Evolutionary conservation across 2,888 invertebrate species (phyloP).

Genomic region (Notocelia uddmanniana): DNA sequence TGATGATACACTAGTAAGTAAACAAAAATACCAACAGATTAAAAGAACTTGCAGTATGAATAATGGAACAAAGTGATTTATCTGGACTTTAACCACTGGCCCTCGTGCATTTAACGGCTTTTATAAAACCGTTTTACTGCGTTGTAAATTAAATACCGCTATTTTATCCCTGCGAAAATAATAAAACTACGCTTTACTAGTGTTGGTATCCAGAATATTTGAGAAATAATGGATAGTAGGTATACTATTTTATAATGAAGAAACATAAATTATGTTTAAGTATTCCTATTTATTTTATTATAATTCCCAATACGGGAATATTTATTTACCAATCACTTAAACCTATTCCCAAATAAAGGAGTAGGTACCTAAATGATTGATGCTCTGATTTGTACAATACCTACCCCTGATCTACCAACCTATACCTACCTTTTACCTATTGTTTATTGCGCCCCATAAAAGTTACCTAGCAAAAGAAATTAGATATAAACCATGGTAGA

Average conservation of each 20-base stretch:
- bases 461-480: too few relatives aligned
- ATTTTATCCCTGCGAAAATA: slow-evolving; percentile 5
- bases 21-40: background rate
- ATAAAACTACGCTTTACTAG: slow-evolving; percentile 5
- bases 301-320: too few relatives aligned
- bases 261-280: background rate
- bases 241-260: too few relatives aligned
- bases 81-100: slow-evolving; percentile 27
- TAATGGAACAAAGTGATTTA: slow-evolving; percentile 34
- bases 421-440: too few relatives aligned
- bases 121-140: slow-evolving; percentile 35
- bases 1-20: too few relatives aligned
- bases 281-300: background rate
- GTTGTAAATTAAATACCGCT: slow-evolving; percentile 25
- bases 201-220: background rate
- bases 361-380: too few relatives aligned
- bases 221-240: background rate
- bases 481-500: too few relatives aligned
- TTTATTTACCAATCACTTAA: too few relatives aligned
- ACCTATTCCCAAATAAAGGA: too few relatives aligned
- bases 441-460: too few relatives aligned
- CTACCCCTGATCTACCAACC: too few relatives aligned
- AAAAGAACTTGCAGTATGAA: slow-evolving; percentile 4
- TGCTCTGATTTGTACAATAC: too few relatives aligned
- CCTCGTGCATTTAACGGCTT: slow-evolving; percentile 39